phyloP scores from a whole-genome alignment of 2,797 vertebrate genomes.

The Microctenopoma lineatum region DNA sequence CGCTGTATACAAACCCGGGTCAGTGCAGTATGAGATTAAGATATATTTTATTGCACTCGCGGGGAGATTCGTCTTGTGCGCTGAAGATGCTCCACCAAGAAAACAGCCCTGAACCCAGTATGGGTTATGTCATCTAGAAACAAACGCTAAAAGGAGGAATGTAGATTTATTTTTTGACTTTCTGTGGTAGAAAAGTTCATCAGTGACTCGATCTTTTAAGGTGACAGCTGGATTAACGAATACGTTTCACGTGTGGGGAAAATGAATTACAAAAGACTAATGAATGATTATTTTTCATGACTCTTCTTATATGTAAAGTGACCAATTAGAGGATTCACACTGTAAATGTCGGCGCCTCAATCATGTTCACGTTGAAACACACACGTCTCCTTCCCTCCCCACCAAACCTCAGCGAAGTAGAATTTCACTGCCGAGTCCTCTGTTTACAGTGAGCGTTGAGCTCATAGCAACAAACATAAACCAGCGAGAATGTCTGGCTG shows the following conservation, averaged over 20 bases:
- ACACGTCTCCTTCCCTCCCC: constrained; percentile 9
- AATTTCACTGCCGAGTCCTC: constrained; percentile 30
- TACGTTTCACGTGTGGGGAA: neutral
- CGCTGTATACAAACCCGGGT: constrained; percentile 24
- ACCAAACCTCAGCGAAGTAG: constrained; percentile 16
- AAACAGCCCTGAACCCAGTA: neutral
- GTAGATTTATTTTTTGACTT: constrained; percentile 1
- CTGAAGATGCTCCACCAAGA: constrained; percentile 13
- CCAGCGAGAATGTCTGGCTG: constrained; percentile 39
- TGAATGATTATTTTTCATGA: too few relatives aligned
- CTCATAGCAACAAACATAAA: constrained; percentile 46
- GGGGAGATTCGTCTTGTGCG: constrained; percentile 26
- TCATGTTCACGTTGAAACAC: accelerated
- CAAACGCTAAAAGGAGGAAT: neutral
- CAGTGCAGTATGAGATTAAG: constrained; percentile 47
- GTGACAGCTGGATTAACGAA: neutral
- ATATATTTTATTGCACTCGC: constrained; percentile 38
- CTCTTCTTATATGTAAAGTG: neutral
- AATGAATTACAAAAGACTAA: neutral
- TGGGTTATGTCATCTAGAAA: neutral
- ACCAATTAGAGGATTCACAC: neutral
- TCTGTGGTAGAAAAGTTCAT: neutral
- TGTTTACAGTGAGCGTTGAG: constrained; percentile 41
- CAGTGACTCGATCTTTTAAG: neutral
- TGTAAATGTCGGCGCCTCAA: neutral